Evolutionary conservation across 2,113 vertebrate species (phyloP).

Genomic region (Rhinichthys klamathensis): DNA sequence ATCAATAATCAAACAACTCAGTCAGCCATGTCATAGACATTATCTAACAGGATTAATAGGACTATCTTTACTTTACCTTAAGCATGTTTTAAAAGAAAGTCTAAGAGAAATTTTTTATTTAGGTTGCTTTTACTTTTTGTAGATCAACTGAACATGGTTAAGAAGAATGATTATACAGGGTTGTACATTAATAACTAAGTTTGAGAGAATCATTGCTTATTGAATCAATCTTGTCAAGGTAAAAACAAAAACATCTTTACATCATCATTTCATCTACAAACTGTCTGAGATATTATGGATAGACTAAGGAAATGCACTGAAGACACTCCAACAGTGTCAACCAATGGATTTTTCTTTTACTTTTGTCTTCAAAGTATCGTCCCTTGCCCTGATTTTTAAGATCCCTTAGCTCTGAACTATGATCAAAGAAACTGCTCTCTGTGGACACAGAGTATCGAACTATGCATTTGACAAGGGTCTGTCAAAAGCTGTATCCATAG

Average conservation of each 20-base stretch:
- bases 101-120: no score
- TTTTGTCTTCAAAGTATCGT: constrained; percentile 49
- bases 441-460: constrained; percentile 59
- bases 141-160: not conserved
- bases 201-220: not conserved
- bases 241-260: not conserved
- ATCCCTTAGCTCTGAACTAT: constrained; percentile 53
- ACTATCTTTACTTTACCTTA: not conserved
- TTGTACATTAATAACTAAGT: not conserved
- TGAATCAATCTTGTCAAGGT: not conserved
- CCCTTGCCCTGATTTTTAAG: constrained; percentile 47
- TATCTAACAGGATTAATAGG: constrained; percentile 17
- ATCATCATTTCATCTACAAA: not conserved
- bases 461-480: constrained; percentile 59
- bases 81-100: not conserved
- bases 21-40: constrained; percentile 60
- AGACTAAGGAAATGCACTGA: not conserved
- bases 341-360: constrained; percentile 6
- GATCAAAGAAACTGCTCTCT: constrained; percentile 60
- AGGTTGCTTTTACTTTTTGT: not conserved
- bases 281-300: not conserved
- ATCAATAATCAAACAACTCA: constrained; percentile 71
- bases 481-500: constrained; percentile 63
- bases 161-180: not conserved
- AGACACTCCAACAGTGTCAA: constrained; percentile 32